Base-by-base conservation (phyloP, 2,113 vertebrate genomes). In the Rhinoptilus africanus region DNA sequence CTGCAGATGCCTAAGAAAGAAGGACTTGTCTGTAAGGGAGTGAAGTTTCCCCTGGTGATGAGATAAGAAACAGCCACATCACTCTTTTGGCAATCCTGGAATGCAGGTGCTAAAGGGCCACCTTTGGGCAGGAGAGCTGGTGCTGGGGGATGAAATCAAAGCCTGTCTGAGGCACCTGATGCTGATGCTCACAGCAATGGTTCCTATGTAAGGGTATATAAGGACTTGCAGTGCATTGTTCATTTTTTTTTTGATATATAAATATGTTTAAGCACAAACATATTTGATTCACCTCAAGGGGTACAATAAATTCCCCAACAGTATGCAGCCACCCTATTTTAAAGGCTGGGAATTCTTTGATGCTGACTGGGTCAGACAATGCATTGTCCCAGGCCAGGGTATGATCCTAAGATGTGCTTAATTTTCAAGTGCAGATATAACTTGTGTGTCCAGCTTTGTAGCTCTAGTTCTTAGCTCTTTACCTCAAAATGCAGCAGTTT, bases 71-170 rank as follows among this genome's bases (percentile, higher is more conserved):
- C 18, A 66, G 9, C 26, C 0, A 0, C 8, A 50, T 32, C 21
- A 32, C 35, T 74, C 22, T 43, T 45, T 27, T 43, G 35, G 26
- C 9, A 59, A 23, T 59, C 37, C 21, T 37, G 35, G 43, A 74
- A 66, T 12, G 21, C 8, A 26, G 32, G 17, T 0, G 3, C 30
- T 50, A 14, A 37, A 47, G 34, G 37, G 54, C 9, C 16, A 16
- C 14, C 39, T 48, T 56, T 34, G 16, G n/a, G 57, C 41, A 21
- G 28, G 51, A 68, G 23, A 34, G 9, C 7, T 41, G 41, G 60
- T 0, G 0, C 41, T 39, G n/a, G 16, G 24, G 30, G 41, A 79
- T 28, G 24, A 72, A n/a, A n/a, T n/a, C 28, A 39, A n/a, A 0
- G 4, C 11, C 30, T 66, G 28, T 13, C 20, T 72, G 41, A 47